Base-by-base conservation (phyloP, 2,797 vertebrate species). In the Melanotaenia parkinsoni region DNA sequence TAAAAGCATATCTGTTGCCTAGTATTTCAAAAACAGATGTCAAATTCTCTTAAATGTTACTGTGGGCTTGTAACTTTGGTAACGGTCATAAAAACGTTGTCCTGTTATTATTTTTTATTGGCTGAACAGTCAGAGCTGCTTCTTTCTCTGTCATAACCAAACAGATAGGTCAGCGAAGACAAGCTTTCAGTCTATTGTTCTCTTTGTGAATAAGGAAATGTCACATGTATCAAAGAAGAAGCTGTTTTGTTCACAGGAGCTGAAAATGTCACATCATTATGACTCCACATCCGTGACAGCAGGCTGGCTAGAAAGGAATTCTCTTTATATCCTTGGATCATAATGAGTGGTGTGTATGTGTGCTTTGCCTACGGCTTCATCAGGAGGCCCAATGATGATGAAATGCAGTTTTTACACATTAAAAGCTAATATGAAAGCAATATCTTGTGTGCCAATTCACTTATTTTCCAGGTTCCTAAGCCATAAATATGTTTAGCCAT, bases 191-290 rank as follows among this genome's bases (percentile, higher is more conserved):
- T 22, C 30, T 10, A 1, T 62, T 63, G 61, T 71, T 67, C 9
- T 72, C 58, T 70, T 30, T 5, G 58, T 12, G 58, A 26, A 8
- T 32, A 10, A 60, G 56, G 28, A 79, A 82, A 87, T 73, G 80
- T 72, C 76, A 67, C 9, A 30, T 26, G 56, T 10, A 65, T 62
- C 65, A 60, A n/a, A 67, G 56, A 70, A 9, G 16, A 37, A 18
- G 24, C 12, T 64, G 68, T 20, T 81, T 58, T 59, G 57, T 78
- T 81, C 72, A 71, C 66, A 43, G 1, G 54, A 76, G 67, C 72
- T 70, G 63, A 76, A 82, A 88, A 88, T 76, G 83, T 66, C 86
- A 80, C 64, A 12, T 80, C 63, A 71, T 84, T 84, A 72, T 62
- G 59, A 69, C 47, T 71, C 32, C 1, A 65, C 62, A 63, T 62